Base-by-base conservation (phyloP, 2,797 vertebrate genomes). In the Coregonus sp. region DNA sequence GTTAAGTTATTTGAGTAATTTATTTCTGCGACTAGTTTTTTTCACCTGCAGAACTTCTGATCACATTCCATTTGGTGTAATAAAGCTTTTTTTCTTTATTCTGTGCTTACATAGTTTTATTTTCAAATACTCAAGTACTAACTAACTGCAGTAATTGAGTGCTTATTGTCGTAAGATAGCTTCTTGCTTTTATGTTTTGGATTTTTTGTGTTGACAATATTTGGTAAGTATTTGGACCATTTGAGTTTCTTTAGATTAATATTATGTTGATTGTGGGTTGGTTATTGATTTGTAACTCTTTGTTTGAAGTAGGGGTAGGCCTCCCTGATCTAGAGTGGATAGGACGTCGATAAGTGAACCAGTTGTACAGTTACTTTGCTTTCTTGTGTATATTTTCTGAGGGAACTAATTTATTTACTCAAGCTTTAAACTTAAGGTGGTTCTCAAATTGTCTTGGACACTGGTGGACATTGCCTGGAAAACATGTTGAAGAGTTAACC, bases 51-150 rank as follows among this genome's bases (percentile, higher is more conserved):
- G 54, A 74, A 11, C 25, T 31, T 70, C 77, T 85, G 70, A 81
- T 79, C 61, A 85, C 87, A 88, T 92, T 90, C 89, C 87, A 76
- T 88, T 90, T 80, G 84, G 79, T 83, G 78, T 70, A 92, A 92
- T 92, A 92, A 93, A 92, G 61, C 20, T 25, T 82, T 79, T 86
- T 86, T 86, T 75, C 81, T 63, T 63, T 63, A 85, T 93, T 80
- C 73, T 82, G 78, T 80, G 78, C 73, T 72, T 74, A 84, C 89
- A 89, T 88, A 80, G 73, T 79, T 87, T 80, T 80, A 31, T 59
- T 51, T 84, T 12, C 37, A 31, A 54, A 31, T 69, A 5, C 29
- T n/a, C 18, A 50, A 37, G 18, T 47, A 31, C 59, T 69, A 3
- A 40, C 18, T 54, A 3, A 40, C 18, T 54, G 56, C 15, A 76